phyloP scores from a whole-genome alignment of 2,888 invertebrate genomes.

The Platycheirus albimanus region DNA sequence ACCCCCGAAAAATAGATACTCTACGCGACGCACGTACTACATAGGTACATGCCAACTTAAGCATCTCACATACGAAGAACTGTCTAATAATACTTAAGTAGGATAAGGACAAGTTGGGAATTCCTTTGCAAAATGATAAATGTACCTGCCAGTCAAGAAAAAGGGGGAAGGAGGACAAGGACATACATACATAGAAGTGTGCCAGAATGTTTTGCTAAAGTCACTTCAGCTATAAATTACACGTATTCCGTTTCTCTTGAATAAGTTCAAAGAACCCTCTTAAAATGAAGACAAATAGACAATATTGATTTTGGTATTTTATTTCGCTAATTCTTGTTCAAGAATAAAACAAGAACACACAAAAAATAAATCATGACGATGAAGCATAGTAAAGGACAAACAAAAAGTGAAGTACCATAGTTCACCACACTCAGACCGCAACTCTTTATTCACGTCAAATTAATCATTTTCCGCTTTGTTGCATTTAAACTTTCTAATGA shows the following conservation, averaged over 20 bases:
- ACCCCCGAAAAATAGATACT: constrained; percentile 41
- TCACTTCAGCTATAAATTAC: constrained; percentile 40
- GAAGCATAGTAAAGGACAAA: background rate
- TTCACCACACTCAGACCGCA: constrained; percentile 20
- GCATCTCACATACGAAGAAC: background rate
- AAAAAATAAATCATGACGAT: constrained; percentile 22
- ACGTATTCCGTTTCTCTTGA: background rate
- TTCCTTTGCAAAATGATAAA: constrained; percentile 35
- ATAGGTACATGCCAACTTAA: background rate
- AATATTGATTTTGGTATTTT: constrained; percentile 1
- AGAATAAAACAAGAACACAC: background rate
- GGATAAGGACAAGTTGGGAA: constrained; percentile 13
- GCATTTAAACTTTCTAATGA: constrained; percentile 34
- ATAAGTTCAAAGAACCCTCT: constrained; percentile 6
- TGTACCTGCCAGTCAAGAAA: constrained; percentile 42
- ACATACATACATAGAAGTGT: constrained; percentile 8
- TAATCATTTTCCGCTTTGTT: constrained; percentile 36
- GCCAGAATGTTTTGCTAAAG: constrained; percentile 6
- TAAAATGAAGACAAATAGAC: constrained; percentile 24
- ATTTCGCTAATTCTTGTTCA: background rate
- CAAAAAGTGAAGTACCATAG: constrained; percentile 14
- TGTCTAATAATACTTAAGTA: constrained; percentile 10
- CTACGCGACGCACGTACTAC: no score
- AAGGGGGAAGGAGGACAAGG: background rate
- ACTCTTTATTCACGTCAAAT: constrained; percentile 42